These are phyloP conservation scores for Dunckerocampus dactyliophorus DNA, from an alignment of 2,113 vertebrate genomes.

Conservation along the genomic window DNA sequence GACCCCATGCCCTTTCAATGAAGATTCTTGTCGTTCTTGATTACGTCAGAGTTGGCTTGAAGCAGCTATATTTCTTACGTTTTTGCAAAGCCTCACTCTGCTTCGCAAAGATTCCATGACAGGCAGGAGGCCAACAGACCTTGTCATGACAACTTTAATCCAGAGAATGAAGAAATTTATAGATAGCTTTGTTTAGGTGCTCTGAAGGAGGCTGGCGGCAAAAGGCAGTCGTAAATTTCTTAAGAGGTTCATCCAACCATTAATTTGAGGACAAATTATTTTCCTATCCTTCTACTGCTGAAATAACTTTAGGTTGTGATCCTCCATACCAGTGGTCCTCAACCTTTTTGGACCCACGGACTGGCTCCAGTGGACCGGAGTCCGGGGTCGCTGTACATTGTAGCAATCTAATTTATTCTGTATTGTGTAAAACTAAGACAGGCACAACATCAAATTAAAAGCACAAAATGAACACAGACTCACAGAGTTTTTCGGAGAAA, in stretches of 20 bases:
- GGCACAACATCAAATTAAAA: no score
- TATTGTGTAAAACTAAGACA: no score
- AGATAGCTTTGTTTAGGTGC: neutral
- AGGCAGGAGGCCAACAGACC: neutral
- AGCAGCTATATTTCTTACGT: slow-evolving; percentile 1
- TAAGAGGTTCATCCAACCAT: neutral
- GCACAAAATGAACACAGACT: no score
- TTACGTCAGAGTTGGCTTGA: slow-evolving; percentile 5
- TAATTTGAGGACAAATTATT: neutral
- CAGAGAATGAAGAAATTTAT: slow-evolving; percentile 1
- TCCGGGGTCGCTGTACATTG: no score
- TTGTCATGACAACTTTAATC: neutral
- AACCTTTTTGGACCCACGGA: no score
- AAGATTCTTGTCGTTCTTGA: neutral
- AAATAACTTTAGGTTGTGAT: neutral
- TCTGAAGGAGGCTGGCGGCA: neutral
- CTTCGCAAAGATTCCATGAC: neutral
- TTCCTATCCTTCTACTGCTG: neutral
- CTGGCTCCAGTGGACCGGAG: no score
- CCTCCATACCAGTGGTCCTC: no score
- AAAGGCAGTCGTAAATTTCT: slow-evolving; percentile 2
- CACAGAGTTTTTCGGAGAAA: no score
- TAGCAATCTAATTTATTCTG: no score
- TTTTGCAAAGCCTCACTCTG: neutral
- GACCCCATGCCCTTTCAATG: neutral